Evolutionary conservation across 2,797 vertebrate species (phyloP).

Genomic region (Enteromius mattozi): DNA sequence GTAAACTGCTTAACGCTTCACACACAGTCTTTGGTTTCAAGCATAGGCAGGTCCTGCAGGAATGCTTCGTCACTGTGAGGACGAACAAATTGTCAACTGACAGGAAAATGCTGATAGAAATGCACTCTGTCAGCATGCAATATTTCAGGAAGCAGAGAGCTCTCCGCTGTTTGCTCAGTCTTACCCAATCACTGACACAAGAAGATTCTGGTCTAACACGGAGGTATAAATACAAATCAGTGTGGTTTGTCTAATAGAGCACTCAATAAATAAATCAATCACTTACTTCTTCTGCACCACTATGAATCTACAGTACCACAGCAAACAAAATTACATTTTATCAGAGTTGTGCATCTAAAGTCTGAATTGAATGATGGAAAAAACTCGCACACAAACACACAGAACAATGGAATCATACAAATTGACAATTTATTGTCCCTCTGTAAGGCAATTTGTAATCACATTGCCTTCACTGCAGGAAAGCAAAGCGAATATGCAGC

Average conservation of each 20-base stretch:
- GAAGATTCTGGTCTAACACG: background rate
- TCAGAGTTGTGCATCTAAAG: background rate
- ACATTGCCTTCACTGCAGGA: background rate
- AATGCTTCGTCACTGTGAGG: conserved; percentile 28
- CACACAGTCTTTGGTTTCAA: background rate
- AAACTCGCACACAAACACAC: background rate
- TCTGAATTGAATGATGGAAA: background rate
- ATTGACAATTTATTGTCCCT: background rate
- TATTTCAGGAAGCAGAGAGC: conserved; percentile 27
- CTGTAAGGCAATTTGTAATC: background rate
- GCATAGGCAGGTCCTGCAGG: conserved; percentile 1
- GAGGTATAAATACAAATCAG: background rate
- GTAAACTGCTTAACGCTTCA: background rate
- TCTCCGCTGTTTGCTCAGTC: background rate
- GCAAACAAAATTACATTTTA: background rate
- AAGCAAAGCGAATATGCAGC: background rate
- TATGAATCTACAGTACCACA: background rate
- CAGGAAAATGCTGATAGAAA: conserved; percentile 20
- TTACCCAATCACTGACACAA: background rate
- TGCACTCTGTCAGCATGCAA: conserved; percentile 23
- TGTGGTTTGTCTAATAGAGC: background rate
- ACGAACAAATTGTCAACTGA: conserved; percentile 18
- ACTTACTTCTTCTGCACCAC: background rate
- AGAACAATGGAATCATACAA: background rate
- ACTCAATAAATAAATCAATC: background rate